phyloP scores from a whole-genome alignment of 2,797 vertebrate genomes.

The Nannoperca obscura region DNA sequence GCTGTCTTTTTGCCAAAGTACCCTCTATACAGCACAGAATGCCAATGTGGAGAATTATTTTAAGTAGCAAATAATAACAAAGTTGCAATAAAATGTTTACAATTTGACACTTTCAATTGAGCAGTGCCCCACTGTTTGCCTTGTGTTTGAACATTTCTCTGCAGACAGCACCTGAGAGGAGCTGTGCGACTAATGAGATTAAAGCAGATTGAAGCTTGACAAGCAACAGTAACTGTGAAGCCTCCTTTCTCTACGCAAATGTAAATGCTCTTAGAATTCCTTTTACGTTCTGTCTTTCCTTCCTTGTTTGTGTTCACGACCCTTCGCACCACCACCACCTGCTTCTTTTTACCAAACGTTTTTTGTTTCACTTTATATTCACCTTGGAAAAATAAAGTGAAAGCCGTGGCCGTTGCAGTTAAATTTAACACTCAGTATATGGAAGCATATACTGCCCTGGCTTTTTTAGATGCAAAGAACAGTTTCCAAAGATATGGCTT shows the following conservation, averaged over 20 bases:
- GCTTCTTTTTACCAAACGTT: conserved; percentile 39
- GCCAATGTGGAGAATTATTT: conserved; percentile 21
- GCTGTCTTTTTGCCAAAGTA: conserved; percentile 8
- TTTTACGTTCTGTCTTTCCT: conserved; percentile 37
- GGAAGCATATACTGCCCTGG: neutral
- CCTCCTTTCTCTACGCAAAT: conserved; percentile 52
- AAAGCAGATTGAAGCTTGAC: conserved; percentile 66
- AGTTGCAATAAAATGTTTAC: conserved; percentile 24
- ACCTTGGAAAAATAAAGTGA: conserved; percentile 60
- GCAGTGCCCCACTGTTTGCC: neutral
- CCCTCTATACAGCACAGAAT: conserved; percentile 25
- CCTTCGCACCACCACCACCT: conserved; percentile 42
- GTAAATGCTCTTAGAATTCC: conserved; percentile 55
- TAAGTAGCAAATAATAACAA: conserved; percentile 45
- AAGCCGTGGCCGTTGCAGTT: conserved; percentile 36
- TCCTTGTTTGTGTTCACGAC: conserved; percentile 26
- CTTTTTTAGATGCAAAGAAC: conserved; percentile 36
- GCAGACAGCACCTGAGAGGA: conserved; percentile 48
- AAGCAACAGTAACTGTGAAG: conserved; percentile 55
- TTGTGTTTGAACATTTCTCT: conserved; percentile 42
- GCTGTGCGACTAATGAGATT: conserved; percentile 54
- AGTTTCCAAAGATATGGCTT: conserved; percentile 35
- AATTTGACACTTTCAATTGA: conserved; percentile 21
- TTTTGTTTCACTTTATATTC: conserved; percentile 62
- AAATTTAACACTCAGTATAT: conserved; percentile 25